These are phyloP conservation scores for Sebastolobus altivelis DNA, from an alignment of 2,797 vertebrate species.

Conservation along the genomic window DNA sequence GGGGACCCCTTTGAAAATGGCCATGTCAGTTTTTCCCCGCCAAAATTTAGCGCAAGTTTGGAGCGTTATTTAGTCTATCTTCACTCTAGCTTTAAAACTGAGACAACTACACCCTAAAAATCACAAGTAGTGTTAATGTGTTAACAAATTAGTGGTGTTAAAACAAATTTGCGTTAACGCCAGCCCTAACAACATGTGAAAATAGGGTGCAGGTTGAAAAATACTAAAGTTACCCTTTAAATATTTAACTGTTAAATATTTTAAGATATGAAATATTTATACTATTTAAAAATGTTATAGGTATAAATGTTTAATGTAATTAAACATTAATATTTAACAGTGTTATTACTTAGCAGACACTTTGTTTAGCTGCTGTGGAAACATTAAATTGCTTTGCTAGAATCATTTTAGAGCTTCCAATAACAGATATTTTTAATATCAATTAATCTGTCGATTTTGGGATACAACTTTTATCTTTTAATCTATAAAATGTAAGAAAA, in stretches of 20 bases:
- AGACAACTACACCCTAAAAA: no score
- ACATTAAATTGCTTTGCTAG: background rate
- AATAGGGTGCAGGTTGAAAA: no score
- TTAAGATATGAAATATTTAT: background rate
- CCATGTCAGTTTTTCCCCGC: no score
- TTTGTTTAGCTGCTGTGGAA: background rate
- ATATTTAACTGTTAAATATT: background rate
- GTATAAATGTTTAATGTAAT: background rate
- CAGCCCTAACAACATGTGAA: no score
- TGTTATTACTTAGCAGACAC: background rate
- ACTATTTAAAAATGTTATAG: background rate
- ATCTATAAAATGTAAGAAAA: background rate
- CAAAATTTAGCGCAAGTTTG: no score
- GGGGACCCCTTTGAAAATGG: no score
- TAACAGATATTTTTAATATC: background rate
- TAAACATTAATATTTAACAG: conserved; percentile 1
- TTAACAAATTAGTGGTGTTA: no score
- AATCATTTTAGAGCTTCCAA: background rate
- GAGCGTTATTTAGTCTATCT: no score
- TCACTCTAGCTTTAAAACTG: no score
- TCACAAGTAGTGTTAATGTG: no score
- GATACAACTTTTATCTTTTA: background rate
- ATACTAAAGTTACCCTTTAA: background rate
- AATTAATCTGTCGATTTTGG: background rate
- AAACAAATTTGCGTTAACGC: no score